Percentiles rank a stretch among this genome's conserved stretches.
Conservation (phyloP, 1,140 invertebrate species). For the Mylabris phalerata region DNA sequence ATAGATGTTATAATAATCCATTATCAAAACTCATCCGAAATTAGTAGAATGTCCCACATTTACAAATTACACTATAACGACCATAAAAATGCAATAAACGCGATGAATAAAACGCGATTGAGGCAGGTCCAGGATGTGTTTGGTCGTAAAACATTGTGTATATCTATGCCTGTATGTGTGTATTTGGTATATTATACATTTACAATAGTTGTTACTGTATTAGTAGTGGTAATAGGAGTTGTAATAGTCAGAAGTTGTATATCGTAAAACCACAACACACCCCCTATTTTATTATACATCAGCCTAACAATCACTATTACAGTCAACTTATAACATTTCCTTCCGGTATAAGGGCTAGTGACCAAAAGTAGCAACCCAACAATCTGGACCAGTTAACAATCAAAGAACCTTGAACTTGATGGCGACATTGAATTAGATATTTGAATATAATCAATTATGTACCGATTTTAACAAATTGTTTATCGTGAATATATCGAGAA, state of each 20-base stretch:
- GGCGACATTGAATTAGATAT: background rate
- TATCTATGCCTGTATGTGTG: too few species aligned
- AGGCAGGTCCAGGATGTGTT: conserved; percentile 29
- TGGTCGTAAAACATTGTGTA: conserved; percentile 32
- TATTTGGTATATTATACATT: too few species aligned
- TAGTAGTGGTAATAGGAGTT: too few species aligned
- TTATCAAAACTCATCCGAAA: conserved; percentile 34
- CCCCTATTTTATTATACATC: conserved; percentile 32
- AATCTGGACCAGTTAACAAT: background rate
- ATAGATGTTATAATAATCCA: background rate
- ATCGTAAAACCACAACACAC: conserved; percentile 30
- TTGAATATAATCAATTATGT: too few species aligned
- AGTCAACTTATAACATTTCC: conserved; percentile 10
- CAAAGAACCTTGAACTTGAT: conserved; percentile 25
- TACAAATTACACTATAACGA: conserved; percentile 37
- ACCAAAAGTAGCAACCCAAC: background rate
- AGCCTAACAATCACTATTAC: conserved; percentile 29
- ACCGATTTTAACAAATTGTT: too few species aligned
- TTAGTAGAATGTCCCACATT: conserved; percentile 39
- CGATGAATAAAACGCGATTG: conserved; percentile 36
- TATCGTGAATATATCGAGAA: too few species aligned
- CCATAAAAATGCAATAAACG: conserved; percentile 40
- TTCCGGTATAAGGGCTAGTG: conserved; percentile 14
- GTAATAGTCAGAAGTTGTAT: conserved; percentile 35
- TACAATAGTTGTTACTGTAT: too few species aligned